Conservation (phyloP, 2,113 vertebrate species). For the Sterna hirundo region DNA sequence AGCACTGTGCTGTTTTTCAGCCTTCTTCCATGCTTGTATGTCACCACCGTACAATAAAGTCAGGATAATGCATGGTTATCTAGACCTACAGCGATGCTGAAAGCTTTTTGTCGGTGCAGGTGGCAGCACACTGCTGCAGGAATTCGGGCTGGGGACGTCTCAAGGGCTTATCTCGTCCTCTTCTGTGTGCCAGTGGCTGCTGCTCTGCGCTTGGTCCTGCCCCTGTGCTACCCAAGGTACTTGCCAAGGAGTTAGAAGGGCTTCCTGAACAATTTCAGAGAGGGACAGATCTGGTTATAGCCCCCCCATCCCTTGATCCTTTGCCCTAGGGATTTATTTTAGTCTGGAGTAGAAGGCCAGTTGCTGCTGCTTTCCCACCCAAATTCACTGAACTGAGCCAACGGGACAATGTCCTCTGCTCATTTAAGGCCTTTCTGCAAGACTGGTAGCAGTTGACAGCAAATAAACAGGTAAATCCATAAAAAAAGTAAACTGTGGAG, state of each 20-base stretch:
- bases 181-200: background rate
- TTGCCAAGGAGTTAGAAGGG: background rate
- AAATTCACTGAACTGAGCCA: background rate
- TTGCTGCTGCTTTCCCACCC: background rate
- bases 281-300: background rate
- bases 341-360: background rate
- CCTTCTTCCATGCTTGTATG: background rate
- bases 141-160: background rate
- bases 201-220: background rate
- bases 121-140: background rate
- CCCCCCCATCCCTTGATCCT: fast-evolving
- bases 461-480: background rate
- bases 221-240: background rate
- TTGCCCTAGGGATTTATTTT: background rate
- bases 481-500: background rate
- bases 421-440: background rate
- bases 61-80: background rate
- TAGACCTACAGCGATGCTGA: background rate
- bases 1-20: background rate
- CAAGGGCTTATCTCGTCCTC: background rate
- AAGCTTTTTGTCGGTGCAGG: background rate
- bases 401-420: background rate
- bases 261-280: background rate
- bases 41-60: background rate
- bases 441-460: background rate